Evolutionary conservation across 1,140 invertebrate genomes (phyloP).

Genomic region (Chelonus insularis): DNA sequence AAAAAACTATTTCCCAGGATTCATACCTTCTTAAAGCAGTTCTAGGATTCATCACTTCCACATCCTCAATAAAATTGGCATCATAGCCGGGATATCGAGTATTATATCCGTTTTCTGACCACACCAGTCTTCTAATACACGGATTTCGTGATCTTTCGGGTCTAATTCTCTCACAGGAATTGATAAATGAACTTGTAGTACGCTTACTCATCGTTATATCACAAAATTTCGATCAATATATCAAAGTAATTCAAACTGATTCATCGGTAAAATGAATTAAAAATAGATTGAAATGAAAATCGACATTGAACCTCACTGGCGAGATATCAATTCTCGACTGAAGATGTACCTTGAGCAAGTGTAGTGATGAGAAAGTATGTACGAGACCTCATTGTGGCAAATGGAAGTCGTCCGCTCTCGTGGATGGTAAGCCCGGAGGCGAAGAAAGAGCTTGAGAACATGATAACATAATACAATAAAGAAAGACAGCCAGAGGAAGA

Average conservation of each 20-base stretch:
- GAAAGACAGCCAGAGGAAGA: no score
- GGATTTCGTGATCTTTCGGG: constrained; percentile 48
- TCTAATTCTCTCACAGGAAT: constrained; percentile 51
- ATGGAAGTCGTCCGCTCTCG: no score
- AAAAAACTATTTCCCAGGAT: neutral
- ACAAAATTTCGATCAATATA: neutral
- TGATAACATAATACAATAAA: no score
- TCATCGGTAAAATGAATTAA: no score
- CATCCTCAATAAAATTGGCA: constrained; percentile 61
- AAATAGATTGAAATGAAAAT: no score
- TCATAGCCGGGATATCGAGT: constrained; percentile 45
- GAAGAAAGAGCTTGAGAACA: no score
- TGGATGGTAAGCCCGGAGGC: no score
- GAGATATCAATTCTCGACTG: no score
- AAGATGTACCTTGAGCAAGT: no score
- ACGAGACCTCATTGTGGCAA: no score
- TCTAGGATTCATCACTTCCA: constrained; percentile 72
- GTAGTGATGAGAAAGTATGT: no score
- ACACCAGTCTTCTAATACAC: constrained; percentile 44
- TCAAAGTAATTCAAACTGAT: neutral
- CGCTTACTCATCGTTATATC: constrained; percentile 40
- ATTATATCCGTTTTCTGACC: constrained; percentile 28
- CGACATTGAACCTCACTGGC: no score
- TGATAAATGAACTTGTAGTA: constrained; percentile 33
- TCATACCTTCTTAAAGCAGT: constrained; percentile 68